Base-by-base conservation (phyloP, 2,113 vertebrate genomes). In the Lamprotornis superbus region DNA sequence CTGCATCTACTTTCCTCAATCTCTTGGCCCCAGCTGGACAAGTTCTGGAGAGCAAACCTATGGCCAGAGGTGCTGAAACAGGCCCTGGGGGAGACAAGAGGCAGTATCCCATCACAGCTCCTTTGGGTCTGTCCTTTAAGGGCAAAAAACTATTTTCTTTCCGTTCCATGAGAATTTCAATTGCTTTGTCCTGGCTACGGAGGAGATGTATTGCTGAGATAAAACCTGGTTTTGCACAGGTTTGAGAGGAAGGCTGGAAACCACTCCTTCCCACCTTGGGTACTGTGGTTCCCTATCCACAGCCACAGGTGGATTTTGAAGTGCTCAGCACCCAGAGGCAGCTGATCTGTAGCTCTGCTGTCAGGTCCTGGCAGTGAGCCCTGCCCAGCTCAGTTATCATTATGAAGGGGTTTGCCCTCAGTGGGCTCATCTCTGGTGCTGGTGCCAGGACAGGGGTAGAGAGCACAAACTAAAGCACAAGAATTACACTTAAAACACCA, bases 321-420 rank as follows among this genome's bases (percentile, higher is more conserved):
- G 69, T 1, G 12, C 31, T 52, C 15, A 31, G 52, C 15, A 8
- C 30, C 6, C 5, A 2, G 6, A 7, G 80, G 49, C 69, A 24
- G 42, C 42, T 3, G 5, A 3, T 9, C 5, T 7, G 40, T 40
- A 40, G 14, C 40, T 40, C 40, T 40, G 40, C 40, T 40, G 30
- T 14, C 30, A 39, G 46, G 23, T 68, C 10, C 65, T 73, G 4
- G 19, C 82, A 46, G 25, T 4, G 52, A 56, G 35, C 39, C 28
- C 69, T 52, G 37, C 42, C 8, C 1, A 1, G 11, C 37, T n/a
- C n/a, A 11, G 30, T 27, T 30, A 15, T 10, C 5, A 0, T 1
- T 52, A 2, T 15, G 78, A 20, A 42, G 33, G 33, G 31, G 1
- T 68, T 77, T 81, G 63, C n/a, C 42, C 63, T 57, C 37, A 31